Evolutionary conservation across 2,797 vertebrate species (phyloP).

Genomic region (Smutsia gigantea): DNA sequence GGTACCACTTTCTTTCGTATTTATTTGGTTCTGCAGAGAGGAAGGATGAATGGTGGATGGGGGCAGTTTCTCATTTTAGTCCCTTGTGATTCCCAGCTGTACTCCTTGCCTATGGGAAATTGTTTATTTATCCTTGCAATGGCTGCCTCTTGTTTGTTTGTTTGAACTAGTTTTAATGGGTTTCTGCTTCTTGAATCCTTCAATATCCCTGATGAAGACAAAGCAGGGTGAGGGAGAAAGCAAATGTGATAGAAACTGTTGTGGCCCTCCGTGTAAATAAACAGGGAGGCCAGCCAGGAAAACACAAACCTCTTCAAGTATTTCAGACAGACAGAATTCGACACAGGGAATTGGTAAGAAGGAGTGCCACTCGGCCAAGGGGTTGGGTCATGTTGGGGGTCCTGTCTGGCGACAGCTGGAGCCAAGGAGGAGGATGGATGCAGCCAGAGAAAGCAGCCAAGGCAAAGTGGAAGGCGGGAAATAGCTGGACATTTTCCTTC

Average conservation of each 20-base stretch:
- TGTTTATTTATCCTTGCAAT: neutral
- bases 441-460: neutral
- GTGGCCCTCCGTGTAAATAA: neutral
- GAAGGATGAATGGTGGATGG: neutral
- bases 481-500: neutral
- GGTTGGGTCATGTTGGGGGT: neutral
- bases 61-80: neutral
- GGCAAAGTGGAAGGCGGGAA: neutral
- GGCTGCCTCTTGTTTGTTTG: neutral
- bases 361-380: neutral
- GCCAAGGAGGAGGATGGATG: neutral
- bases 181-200: neutral
- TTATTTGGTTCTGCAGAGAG: neutral
- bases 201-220: neutral
- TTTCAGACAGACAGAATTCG: neutral
- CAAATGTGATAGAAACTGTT: neutral
- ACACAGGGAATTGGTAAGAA: neutral
- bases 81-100: neutral
- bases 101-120: neutral
- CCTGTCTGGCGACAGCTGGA: neutral
- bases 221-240: neutral
- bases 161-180: neutral
- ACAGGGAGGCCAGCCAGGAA: neutral
- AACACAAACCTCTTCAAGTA: neutral
- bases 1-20: neutral